Percentiles rank a stretch among this genome's conserved stretches.
Conservation (phyloP, 2,797 vertebrate species). For the Pseudochaenichthys georgianus region DNA sequence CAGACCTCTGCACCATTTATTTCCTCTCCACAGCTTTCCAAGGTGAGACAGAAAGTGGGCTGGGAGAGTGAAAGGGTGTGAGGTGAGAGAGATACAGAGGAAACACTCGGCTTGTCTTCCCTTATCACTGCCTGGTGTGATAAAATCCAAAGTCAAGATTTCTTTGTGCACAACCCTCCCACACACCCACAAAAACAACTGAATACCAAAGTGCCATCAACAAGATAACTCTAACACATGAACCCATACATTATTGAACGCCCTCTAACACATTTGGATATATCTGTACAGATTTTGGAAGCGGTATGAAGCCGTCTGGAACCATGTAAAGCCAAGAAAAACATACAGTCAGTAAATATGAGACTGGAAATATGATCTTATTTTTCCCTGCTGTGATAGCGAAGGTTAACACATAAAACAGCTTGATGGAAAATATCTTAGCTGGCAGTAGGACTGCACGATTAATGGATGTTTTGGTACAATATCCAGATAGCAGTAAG, state of each 20-base stretch:
- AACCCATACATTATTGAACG: slow-evolving; percentile 21
- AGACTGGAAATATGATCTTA: neutral
- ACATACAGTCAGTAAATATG: slow-evolving; percentile 13
- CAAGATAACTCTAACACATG: slow-evolving; percentile 19
- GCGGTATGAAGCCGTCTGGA: neutral
- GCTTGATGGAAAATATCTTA: slow-evolving; percentile 3
- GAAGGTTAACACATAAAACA: neutral
- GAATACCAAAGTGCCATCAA: slow-evolving; percentile 30
- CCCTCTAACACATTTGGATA: slow-evolving; percentile 16
- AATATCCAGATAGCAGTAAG: no score
- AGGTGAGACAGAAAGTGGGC: slow-evolving; percentile 57
- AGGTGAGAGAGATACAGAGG: neutral
- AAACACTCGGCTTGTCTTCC: slow-evolving; percentile 46
- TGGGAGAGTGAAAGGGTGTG: slow-evolving; percentile 30
- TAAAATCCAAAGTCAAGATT: slow-evolving; percentile 62
- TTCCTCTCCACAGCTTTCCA: slow-evolving; percentile 46
- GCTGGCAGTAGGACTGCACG: neutral
- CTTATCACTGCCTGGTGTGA: slow-evolving; percentile 66
- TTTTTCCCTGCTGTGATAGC: neutral
- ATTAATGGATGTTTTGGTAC: no score
- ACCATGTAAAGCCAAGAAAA: neutral
- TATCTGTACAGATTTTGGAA: slow-evolving; percentile 20
- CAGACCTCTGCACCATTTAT: slow-evolving; percentile 47
- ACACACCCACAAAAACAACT: slow-evolving; percentile 11
- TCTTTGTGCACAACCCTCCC: slow-evolving; percentile 23